phyloP scores from a whole-genome alignment of 2,113 vertebrate species.

The Illadopsis cleaveri region DNA sequence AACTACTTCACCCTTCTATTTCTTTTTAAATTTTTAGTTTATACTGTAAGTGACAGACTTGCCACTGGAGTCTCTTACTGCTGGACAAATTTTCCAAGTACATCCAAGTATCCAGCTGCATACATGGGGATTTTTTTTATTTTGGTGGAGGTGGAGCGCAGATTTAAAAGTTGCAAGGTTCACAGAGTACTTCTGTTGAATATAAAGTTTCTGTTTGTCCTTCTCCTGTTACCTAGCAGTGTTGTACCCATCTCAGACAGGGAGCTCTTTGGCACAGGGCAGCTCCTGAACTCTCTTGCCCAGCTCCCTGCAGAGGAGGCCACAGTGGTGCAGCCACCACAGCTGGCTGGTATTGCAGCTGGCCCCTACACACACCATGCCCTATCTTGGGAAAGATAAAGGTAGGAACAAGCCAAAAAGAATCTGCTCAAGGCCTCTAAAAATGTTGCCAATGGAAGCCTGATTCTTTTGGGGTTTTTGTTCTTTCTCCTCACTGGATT shows the following conservation, averaged over 20 bases:
- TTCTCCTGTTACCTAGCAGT: not conserved
- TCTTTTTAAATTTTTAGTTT: not conserved
- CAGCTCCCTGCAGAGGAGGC: not conserved
- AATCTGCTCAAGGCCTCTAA: not conserved
- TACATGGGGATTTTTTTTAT: not conserved
- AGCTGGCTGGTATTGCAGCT: not conserved
- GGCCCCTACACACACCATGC: not conserved
- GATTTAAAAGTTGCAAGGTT: not conserved
- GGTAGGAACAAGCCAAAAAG: not conserved
- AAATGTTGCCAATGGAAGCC: not conserved
- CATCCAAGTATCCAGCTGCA: not conserved
- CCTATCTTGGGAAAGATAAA: not conserved
- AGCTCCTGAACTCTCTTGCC: not conserved
- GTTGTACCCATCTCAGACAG: not conserved
- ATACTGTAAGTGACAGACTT: not conserved
- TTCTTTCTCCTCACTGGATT: not conserved
- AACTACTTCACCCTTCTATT: not conserved
- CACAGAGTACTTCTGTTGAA: not conserved
- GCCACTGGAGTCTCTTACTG: not conserved
- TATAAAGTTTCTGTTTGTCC: not conserved
- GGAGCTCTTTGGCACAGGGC: not conserved
- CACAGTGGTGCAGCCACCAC: not conserved
- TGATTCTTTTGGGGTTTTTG: not conserved
- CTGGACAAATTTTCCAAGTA: not conserved
- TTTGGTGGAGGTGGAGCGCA: rapidly evolving